Evolutionary conservation across 2,113 vertebrate genomes (phyloP).

Genomic region (Peromyscus polionotus): DNA sequence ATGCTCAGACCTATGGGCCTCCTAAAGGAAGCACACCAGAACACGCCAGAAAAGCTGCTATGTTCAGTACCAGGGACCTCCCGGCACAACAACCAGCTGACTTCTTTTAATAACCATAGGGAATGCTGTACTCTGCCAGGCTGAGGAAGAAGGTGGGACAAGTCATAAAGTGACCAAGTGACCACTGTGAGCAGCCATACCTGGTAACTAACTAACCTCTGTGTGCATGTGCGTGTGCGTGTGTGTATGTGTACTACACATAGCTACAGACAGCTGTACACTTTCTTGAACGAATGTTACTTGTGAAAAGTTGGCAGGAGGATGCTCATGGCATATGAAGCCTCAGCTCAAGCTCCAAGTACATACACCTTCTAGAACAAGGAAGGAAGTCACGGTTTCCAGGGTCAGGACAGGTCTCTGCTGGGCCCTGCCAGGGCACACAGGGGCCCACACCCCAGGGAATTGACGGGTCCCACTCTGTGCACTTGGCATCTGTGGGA

Average conservation of each 20-base stretch:
- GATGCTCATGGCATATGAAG: neutral
- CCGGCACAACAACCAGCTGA: neutral
- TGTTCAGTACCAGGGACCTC: neutral
- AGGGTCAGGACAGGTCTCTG: neutral
- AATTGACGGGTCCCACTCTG: neutral
- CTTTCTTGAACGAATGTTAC: neutral
- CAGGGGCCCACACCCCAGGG: neutral
- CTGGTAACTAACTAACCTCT: too few relatives aligned
- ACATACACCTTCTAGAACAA: accelerated
- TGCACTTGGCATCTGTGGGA: neutral
- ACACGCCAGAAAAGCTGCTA: neutral
- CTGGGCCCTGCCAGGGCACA: neutral
- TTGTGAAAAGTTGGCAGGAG: too few relatives aligned
- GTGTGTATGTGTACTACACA: accelerated
- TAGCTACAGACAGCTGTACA: neutral
- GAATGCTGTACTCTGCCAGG: neutral
- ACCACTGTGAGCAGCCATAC: accelerated
- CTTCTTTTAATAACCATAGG: neutral
- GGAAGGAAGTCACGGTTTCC: neutral
- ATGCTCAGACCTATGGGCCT: neutral
- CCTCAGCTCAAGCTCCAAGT: neutral
- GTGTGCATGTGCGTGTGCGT: accelerated
- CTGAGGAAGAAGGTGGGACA: neutral
- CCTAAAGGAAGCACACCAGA: accelerated
- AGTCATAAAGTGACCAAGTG: neutral